Conservation (phyloP, 2,797 vertebrate genomes). For the Mastacembelus armatus region DNA sequence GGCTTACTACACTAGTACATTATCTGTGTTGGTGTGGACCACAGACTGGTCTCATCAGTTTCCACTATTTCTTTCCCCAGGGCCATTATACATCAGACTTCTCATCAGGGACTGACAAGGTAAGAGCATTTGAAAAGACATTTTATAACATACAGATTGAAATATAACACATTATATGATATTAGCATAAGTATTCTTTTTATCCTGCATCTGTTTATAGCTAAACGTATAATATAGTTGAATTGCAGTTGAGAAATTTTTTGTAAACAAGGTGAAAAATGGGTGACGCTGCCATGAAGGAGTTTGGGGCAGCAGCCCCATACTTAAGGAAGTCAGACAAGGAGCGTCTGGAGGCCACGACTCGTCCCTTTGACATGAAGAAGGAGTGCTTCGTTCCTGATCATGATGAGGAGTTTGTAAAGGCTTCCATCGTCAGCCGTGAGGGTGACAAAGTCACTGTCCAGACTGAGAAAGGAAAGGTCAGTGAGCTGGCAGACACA, state of each 20-base stretch:
- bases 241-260: neutral
- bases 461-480: conserved; percentile 87
- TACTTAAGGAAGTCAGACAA: conserved; percentile 90
- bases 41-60: conserved; percentile 31
- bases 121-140: conserved; percentile 64
- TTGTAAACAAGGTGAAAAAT: conserved; percentile 68
- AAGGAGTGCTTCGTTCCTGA: conserved; percentile 91
- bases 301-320: conserved; percentile 89
- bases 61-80: conserved; percentile 49
- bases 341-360: conserved; percentile 90
- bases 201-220: neutral
- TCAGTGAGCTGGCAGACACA: conserved; percentile 60
- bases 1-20: neutral
- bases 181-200: neutral
- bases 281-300: conserved; percentile 85
- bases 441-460: conserved; percentile 91
- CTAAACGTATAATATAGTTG: neutral
- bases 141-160: too few relatives aligned
- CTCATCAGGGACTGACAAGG: conserved; percentile 58
- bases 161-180: neutral
- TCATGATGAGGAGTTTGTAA: conserved; percentile 87
- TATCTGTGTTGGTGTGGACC: conserved; percentile 9
- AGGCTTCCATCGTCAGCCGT: conserved; percentile 85
- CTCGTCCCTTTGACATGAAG: conserved; percentile 92
- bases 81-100: conserved; percentile 54